A percentile compares a stretch with the other conserved stretches of the same genome.
Evolutionary conservation across 2,888 invertebrate genomes (phyloP).

Genomic region (Schizaphis graminum): DNA sequence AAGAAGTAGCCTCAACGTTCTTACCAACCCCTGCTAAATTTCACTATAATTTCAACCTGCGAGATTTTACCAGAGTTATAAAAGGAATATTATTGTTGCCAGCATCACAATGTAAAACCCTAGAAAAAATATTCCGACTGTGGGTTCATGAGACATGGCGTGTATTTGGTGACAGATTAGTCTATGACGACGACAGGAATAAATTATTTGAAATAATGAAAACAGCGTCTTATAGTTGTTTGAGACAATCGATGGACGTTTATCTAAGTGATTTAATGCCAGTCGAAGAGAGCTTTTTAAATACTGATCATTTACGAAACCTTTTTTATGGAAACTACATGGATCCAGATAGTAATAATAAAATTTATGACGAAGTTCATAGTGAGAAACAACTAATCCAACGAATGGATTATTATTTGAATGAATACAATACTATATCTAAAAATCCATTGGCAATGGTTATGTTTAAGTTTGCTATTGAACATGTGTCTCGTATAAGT

Average conservation of each 20-base stretch:
- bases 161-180: slow-evolving; percentile 90
- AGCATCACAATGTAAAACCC: slow-evolving; percentile 80
- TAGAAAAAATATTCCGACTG: slow-evolving; percentile 86
- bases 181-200: slow-evolving; percentile 78
- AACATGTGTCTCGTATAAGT: slow-evolving; percentile 88
- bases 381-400: slow-evolving; percentile 78
- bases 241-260: slow-evolving; percentile 81
- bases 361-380: slow-evolving; percentile 87
- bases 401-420: slow-evolving; percentile 89
- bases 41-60: slow-evolving; percentile 93
- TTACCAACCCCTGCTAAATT: slow-evolving; percentile 93
- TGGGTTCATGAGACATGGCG: slow-evolving; percentile 95
- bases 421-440: slow-evolving; percentile 85
- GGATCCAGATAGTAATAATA: slow-evolving; percentile 87
- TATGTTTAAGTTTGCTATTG: slow-evolving; percentile 93
- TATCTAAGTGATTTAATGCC: slow-evolving; percentile 80
- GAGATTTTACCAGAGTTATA: slow-evolving; percentile 91
- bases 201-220: slow-evolving; percentile 80
- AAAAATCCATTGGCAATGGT: slow-evolving; percentile 92
- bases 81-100: slow-evolving; percentile 82
- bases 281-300: slow-evolving; percentile 75
- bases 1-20: slow-evolving; percentile 81
- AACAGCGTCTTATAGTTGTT: slow-evolving; percentile 78
- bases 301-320: slow-evolving; percentile 80
- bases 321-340: slow-evolving; percentile 94